Evolutionary conservation across 1,140 invertebrate genomes (phyloP), one percentile per base, ranked within the genome.

Genomic region (Eubasilissa regina): DNA sequence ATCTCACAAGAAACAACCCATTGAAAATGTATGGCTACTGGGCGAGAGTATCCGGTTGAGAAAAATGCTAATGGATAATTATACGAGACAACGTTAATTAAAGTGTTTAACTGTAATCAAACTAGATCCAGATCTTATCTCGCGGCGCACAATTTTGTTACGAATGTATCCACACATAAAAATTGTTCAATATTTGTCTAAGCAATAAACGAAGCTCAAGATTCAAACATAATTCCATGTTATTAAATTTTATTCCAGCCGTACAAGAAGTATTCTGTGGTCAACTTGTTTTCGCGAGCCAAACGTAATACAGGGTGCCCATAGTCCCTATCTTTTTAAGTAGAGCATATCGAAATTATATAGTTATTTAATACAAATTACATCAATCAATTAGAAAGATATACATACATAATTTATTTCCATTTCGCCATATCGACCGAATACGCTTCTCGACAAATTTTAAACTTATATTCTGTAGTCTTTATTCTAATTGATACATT

Each of bases 1-100:
- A 64, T 43, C n/a, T n/a, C 11, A 64, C 19, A 64, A 25, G 60
- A 64, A 64, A 64, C 25, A 21, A 6, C 58, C 21, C 58, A 62
- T 62, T 62, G 58, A 35, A 62, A 62, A 62, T 62, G 4, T 0
- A 62, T 64, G 10, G 60, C 60, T 64, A 64, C 60, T n/a, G 60
- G 35, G 25, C 11, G 13, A 7, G 60, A 43, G 35, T 64, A 35
- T 64, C 60, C 60, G 60, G 60, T 17, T 11, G 35, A 64, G 35
- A 64, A 35, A 64, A n/a, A 17, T 7, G n/a, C 60, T 64, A 10
- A 64, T 64, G 13, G 10, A 25, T 64, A 64, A 64, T 64, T 64
- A 64, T 21, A 64, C 13, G 7, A n/a, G 25, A 13, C 60, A 64
- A 13, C 13, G 35, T 43, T 64, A 64, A 64, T 64, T 64, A 64